phyloP scores from a whole-genome alignment of 1,140 invertebrate species.

The Ganaspis sp. region DNA sequence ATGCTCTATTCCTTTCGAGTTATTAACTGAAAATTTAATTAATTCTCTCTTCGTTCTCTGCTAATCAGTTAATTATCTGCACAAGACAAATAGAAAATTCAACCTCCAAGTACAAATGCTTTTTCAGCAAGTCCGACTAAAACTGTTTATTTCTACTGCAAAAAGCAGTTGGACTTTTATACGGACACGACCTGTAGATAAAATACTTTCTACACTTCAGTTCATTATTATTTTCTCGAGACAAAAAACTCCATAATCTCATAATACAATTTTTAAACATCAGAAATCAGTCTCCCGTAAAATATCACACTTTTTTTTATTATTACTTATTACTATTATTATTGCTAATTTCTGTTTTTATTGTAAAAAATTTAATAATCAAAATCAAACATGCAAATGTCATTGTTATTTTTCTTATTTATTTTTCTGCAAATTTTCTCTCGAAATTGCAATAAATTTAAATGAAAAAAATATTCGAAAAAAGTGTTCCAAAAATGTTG shows the following conservation, averaged over 20 bases:
- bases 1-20: not conserved
- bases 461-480: too few relatives aligned
- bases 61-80: conserved; percentile 23
- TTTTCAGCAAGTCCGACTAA: not conserved
- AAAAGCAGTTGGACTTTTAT: not conserved
- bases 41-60: not conserved
- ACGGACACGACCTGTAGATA: not conserved
- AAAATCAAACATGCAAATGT: too few relatives aligned
- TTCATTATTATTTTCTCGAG: not conserved
- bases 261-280: not conserved
- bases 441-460: too few relatives aligned
- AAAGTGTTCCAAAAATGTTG: too few relatives aligned
- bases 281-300: not conserved
- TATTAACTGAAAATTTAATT: not conserved
- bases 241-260: not conserved
- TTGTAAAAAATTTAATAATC: too few relatives aligned
- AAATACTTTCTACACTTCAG: not conserved
- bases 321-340: too few relatives aligned
- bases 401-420: too few relatives aligned
- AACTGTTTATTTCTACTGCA: not conserved
- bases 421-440: too few relatives aligned
- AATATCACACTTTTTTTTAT: too few relatives aligned
- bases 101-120: conserved; percentile 5
- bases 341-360: too few relatives aligned
- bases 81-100: conserved; percentile 20